phyloP scores from a whole-genome alignment of 1,140 invertebrate genomes.

The Procambarus clarkii region DNA sequence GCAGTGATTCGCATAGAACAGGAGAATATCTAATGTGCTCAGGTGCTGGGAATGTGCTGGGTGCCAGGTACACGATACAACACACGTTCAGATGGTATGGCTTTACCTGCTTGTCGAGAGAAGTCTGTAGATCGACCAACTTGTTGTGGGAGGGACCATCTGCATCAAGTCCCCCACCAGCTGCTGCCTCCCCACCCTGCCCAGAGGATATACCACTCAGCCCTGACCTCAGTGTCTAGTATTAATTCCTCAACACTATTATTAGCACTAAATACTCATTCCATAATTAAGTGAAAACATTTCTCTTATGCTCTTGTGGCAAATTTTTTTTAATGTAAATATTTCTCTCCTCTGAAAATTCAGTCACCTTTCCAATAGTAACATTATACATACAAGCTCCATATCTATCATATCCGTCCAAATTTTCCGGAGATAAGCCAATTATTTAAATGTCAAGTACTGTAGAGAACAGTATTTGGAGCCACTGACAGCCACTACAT shows the following conservation, averaged over 20 bases:
- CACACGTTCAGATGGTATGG: not conserved
- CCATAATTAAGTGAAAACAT: no score
- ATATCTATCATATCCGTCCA: no score
- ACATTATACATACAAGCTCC: no score
- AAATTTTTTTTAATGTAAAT: no score
- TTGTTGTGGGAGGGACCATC: not conserved
- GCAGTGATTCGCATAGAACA: not conserved
- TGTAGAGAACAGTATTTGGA: no score
- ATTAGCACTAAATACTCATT: no score
- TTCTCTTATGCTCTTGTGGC: no score
- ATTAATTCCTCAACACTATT: not conserved
- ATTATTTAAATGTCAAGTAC: no score
- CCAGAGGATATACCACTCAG: not conserved
- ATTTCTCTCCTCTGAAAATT: no score
- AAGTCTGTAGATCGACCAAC: not conserved
- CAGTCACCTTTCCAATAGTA: no score
- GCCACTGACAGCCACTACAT: no score
- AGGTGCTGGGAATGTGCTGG: not conserved
- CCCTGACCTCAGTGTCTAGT: not conserved
- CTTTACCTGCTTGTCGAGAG: constrained; percentile 8
- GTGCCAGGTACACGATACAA: not conserved
- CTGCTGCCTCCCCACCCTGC: not conserved
- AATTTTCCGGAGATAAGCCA: no score
- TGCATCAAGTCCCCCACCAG: not conserved
- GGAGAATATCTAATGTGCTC: not conserved